Conservation (phyloP, 2,888 invertebrate species). For the Loripinus fragilis region DNA sequence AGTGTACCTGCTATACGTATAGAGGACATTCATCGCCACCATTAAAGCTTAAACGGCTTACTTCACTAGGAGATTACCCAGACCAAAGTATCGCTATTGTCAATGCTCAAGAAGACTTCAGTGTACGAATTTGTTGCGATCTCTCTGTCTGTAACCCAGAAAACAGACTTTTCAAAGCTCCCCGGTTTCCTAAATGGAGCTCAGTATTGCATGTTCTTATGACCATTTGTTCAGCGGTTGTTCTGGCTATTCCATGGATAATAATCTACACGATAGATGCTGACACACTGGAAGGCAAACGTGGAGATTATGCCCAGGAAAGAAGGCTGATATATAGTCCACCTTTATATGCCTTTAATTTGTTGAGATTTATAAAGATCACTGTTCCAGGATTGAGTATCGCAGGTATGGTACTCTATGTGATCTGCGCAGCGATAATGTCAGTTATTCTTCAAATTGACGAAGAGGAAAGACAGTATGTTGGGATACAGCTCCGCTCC, state of each 20-base stretch:
- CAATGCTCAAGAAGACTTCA: conserved; percentile 3
- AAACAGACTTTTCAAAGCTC: not conserved
- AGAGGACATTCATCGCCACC: conserved; percentile 12
- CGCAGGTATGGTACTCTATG: conserved; percentile 11
- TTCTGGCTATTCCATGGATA: conserved; percentile 22
- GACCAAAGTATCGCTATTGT: not conserved
- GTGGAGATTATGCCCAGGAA: conserved; percentile 12
- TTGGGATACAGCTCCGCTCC: not conserved
- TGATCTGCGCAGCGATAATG: not conserved
- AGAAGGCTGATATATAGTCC: conserved; percentile 16
- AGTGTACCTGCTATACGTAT: conserved; percentile 23
- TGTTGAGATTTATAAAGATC: conserved; percentile 16
- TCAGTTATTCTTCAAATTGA: not conserved
- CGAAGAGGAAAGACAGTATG: not conserved
- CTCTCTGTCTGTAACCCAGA: conserved; percentile 6
- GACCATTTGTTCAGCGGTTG: conserved; percentile 5
- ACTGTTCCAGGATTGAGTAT: conserved; percentile 11
- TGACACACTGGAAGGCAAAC: conserved; percentile 6
- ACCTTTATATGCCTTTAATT: conserved; percentile 14
- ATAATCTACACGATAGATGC: conserved; percentile 10
- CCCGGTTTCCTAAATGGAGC: conserved; percentile 9
- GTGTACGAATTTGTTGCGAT: conserved; percentile 21
- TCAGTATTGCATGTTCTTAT: not conserved
- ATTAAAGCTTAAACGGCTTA: not conserved
- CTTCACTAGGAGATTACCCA: not conserved